Base-by-base conservation (phyloP, 2,888 invertebrate species). In the Nebria brevicollis region DNA sequence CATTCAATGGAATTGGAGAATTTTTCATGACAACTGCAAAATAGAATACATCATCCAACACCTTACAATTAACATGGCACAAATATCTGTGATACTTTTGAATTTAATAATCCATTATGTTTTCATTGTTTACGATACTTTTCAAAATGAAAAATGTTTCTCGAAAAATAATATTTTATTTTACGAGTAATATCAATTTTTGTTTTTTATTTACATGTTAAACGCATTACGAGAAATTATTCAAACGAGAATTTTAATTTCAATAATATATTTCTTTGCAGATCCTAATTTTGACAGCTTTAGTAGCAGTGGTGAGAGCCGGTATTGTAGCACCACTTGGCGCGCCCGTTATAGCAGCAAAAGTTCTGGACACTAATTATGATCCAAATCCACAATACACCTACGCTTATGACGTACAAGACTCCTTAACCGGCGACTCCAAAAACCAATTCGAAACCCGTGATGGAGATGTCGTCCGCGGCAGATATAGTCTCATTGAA, bases 401-500 rank as follows among this genome's bases (percentile, higher is more conserved):
- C 85, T 92, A 90, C 88, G 90, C 91, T 0, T 92, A 92, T 87
- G 91, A 92, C 83, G 91, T 92, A 10, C 91, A 92, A 85, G 92
- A 92, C 84, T 88, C 89, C 82, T 87, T 91, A 77, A 92, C 92
- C 83, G 92, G 92, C 15, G 92, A 92, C 88, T 90, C 86, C 86
- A 92, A 92, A 87, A 89, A 88, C 65, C 93, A 93, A 88, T 91
- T 92, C 84, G 93, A 93, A 89, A 91, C 91, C 81, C 92, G 93
- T 82, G 89, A 90, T 83, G 93, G 93, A n/a, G 93, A 93, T 88
- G 91, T 90, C 84, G 93, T 93, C 72, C 91, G 91, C 86, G 93
- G 89, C 87, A 92, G 91, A 85, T 92, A 92, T 89, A 90, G 91
- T 54, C 88, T 92, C 74, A 86, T 89, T 41, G 91, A 92, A 84